A percentile compares a stretch with the other conserved stretches of the same genome.
phyloP scores from a whole-genome alignment of 2,888 invertebrate genomes.

The Ferrisia virgata region DNA sequence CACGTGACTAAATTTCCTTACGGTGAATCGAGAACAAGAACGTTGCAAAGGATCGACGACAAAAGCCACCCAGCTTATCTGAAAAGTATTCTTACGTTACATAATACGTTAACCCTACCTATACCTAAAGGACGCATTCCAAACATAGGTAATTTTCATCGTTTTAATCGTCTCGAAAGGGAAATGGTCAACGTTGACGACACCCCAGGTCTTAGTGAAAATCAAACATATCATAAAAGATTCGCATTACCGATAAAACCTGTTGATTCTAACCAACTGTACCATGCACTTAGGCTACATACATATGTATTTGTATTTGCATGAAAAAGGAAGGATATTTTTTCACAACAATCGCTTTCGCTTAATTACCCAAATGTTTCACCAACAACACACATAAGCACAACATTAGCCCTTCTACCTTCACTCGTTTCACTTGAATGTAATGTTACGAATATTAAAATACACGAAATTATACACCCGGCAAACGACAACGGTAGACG shows the following conservation, averaged over 20 bases:
- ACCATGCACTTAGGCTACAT: no score
- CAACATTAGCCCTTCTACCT: no score
- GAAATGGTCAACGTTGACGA: neutral
- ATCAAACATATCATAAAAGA: no score
- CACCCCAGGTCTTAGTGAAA: neutral
- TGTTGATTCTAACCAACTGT: no score
- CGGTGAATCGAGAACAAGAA: neutral
- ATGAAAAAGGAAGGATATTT: no score
- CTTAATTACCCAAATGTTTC: no score
- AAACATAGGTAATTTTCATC: neutral
- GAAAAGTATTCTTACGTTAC: no score
- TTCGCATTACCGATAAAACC: no score
- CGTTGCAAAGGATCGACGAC: neutral
- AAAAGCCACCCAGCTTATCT: no score
- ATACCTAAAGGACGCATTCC: neutral
- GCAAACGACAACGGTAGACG: neutral
- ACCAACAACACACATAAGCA: no score
- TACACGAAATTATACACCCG: neutral
- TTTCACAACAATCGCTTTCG: no score
- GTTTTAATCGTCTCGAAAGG: neutral
- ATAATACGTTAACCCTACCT: neutral
- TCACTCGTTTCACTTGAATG: neutral
- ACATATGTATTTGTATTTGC: no score
- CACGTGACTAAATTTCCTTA: conserved; percentile 13
- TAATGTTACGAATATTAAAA: neutral